These are phyloP conservation scores for Andrena cerasifolii DNA, from an alignment of 1,140 invertebrate genomes.

Conservation along the genomic window DNA sequence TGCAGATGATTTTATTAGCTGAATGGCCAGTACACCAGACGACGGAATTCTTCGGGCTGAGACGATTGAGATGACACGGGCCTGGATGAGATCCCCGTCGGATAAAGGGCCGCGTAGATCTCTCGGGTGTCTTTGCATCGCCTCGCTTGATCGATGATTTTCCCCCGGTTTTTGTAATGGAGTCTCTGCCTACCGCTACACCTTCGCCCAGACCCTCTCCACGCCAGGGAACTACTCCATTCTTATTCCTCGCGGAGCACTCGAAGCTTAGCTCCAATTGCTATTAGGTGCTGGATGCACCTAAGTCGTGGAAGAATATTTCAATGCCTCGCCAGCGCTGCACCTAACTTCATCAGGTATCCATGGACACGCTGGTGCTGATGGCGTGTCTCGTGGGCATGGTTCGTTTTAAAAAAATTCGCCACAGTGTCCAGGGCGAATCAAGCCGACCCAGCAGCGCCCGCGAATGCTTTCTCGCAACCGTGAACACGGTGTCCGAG, in stretches of 20 bases:
- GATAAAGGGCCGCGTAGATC: slow-evolving; percentile 48
- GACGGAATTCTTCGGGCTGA: slow-evolving; percentile 53
- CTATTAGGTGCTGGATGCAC: too few species aligned
- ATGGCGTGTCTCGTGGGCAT: not conserved
- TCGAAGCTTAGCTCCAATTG: too few species aligned
- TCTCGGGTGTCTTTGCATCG: slow-evolving; percentile 43
- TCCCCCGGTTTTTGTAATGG: slow-evolving; percentile 41
- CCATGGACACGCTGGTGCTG: too few species aligned
- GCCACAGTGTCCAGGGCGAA: slow-evolving; percentile 32
- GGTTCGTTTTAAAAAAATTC: slow-evolving; percentile 3
- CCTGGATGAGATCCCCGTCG: slow-evolving; percentile 69
- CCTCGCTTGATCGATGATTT: slow-evolving; percentile 67
- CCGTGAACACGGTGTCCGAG: slow-evolving; percentile 52
- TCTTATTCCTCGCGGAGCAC: not conserved
- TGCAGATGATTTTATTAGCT: slow-evolving; percentile 79
- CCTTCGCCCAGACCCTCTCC: not conserved
- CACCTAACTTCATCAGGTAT: too few species aligned
- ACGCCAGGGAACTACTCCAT: slow-evolving; percentile 2
- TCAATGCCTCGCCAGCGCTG: too few species aligned
- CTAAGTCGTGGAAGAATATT: too few species aligned
- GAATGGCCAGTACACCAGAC: slow-evolving; percentile 50
- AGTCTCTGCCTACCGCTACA: not conserved
- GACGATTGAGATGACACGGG: slow-evolving; percentile 75
- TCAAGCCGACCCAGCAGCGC: not conserved
- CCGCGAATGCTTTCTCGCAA: slow-evolving; percentile 34